Evolutionary conservation across 1,140 invertebrate species (phyloP).

Genomic region (Megathymus violae): DNA sequence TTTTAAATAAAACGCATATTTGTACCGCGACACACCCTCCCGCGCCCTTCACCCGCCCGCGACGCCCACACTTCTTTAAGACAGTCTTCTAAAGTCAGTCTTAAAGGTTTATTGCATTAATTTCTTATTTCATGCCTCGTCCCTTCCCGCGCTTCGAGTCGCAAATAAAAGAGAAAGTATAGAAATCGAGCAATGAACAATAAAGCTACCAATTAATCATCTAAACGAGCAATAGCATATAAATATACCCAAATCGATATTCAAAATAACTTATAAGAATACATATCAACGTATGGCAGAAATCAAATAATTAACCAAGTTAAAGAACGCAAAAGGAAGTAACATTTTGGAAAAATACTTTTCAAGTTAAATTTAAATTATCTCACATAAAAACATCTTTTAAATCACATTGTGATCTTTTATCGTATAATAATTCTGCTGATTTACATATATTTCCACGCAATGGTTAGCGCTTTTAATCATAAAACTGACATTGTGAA

Average conservation of each 20-base stretch:
- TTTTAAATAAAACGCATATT: conserved; percentile 35
- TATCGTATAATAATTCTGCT: conserved; percentile 61
- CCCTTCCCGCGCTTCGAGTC: conserved; percentile 39
- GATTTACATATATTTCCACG: conserved; percentile 54
- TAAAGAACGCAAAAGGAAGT: conserved; percentile 72
- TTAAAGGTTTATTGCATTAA: conserved; percentile 81
- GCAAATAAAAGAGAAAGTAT: conserved; percentile 49
- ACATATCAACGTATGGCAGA: conserved; percentile 58
- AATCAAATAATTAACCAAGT: conserved; percentile 62
- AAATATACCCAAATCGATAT: conserved; percentile 63
- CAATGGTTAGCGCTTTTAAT: conserved; percentile 41
- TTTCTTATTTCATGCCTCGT: conserved; percentile 62
- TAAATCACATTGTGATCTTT: conserved; percentile 79
- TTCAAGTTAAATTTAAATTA: conserved; percentile 77
- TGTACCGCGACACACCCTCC: conserved; percentile 17
- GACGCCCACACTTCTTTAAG: conserved; percentile 60
- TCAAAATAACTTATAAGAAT: conserved; percentile 73
- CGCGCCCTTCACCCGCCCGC: conserved; percentile 16
- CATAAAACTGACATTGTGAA: conserved; percentile 26
- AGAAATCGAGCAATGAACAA: conserved; percentile 43
- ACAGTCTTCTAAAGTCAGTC: conserved; percentile 82
- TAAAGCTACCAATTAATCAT: conserved; percentile 47
- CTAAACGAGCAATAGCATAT: conserved; percentile 43
- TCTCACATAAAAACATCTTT: conserved; percentile 78
- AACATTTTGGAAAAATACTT: conserved; percentile 82